Percentiles rank a stretch among this genome's conserved stretches.
Conservation (phyloP, 2,113 vertebrate genomes). For the Vicugna pacos region DNA sequence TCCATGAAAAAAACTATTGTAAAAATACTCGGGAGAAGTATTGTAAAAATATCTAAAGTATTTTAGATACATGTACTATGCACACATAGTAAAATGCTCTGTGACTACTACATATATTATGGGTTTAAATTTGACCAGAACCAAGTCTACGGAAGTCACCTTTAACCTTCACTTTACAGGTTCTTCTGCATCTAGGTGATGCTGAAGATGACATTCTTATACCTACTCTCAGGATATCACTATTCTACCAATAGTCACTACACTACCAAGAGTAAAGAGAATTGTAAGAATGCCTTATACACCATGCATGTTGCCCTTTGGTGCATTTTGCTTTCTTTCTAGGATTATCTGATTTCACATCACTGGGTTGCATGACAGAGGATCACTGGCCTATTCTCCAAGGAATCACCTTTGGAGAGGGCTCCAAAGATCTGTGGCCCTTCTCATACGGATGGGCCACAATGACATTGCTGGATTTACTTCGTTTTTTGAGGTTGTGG, state of each 20-base stretch:
- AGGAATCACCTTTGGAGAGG: neutral
- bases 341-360: neutral
- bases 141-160: neutral
- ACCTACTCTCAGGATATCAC: neutral
- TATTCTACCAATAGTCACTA: neutral
- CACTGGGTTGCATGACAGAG: neutral
- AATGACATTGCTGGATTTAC: neutral
- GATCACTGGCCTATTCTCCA: neutral
- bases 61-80: neutral
- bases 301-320: neutral
- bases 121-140: neutral
- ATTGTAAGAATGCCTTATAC: neutral
- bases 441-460: neutral
- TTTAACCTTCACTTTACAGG: neutral
- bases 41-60: neutral
- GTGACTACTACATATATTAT: neutral
- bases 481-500: neutral
- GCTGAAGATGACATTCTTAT: neutral
- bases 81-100: neutral
- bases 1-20: neutral
- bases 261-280: neutral
- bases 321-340: conserved; percentile 28
- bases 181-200: neutral
- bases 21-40: neutral
- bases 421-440: neutral